phyloP scores from a whole-genome alignment of 2,113 vertebrate genomes.

The Otolemur garnettii region DNA sequence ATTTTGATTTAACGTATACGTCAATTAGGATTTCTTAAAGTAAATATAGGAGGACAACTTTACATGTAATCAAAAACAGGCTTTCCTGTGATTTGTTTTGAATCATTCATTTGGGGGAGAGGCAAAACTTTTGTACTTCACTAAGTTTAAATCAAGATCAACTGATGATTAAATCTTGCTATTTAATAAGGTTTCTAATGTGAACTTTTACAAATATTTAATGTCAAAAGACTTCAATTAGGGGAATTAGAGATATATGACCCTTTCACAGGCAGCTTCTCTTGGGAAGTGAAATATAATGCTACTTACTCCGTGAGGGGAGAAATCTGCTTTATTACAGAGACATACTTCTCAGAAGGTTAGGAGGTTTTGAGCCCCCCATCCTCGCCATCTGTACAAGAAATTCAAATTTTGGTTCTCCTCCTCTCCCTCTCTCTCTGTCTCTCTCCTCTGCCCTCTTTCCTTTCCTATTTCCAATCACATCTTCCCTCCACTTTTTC shows the following conservation, averaged over 20 bases:
- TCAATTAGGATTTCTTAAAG: conserved; percentile 83
- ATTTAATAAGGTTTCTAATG: conserved; percentile 10
- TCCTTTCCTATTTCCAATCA: neutral
- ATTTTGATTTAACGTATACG: conserved; percentile 67
- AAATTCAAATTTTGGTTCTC: conserved; percentile 61
- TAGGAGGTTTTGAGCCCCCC: conserved; percentile 61
- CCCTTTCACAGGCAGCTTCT: conserved; percentile 77
- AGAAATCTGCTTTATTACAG: conserved; percentile 61
- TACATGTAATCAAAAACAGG: conserved; percentile 59
- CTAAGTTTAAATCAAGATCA: conserved; percentile 41
- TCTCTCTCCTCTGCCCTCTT: too few species aligned
- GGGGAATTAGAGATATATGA: conserved; percentile 66
- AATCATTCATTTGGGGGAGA: conserved; percentile 41
- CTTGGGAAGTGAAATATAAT: conserved; percentile 68
- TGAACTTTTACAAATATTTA: conserved; percentile 79
- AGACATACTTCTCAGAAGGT: conserved; percentile 56
- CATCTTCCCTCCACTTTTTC: neutral
- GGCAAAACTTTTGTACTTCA: conserved; percentile 50
- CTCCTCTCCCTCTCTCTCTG: neutral
- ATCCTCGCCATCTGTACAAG: conserved; percentile 44
- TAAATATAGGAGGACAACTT: conserved; percentile 67
- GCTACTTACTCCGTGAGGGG: neutral
- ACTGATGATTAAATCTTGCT: conserved; percentile 8
- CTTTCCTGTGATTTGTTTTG: conserved; percentile 29
- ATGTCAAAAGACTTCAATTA: conserved; percentile 76